Evolutionary conservation across 2,113 vertebrate genomes (phyloP), one percentile per base, ranked within the genome.

Genomic region (Hippocampus barbouri): DNA sequence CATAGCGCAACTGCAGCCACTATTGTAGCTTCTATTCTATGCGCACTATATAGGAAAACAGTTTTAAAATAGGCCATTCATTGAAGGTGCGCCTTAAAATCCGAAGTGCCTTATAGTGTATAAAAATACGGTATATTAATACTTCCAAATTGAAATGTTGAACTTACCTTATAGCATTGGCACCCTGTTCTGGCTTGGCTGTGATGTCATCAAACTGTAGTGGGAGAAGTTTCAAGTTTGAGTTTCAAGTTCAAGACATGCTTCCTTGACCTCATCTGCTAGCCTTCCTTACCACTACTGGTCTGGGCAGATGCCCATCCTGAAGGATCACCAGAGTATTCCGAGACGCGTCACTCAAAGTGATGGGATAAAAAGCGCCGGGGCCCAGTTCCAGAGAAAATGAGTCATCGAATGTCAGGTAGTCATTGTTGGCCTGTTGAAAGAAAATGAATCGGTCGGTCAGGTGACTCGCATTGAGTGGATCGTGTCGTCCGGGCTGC

Each of bases 131-230:
- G 34, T 6, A 38, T 38, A 38, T 38, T 6, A 38, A 38, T 38
- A 54, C 23, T 15, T 14, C 41, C 23, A 27, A 27, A 2, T 15
- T 63, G 6, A 45, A n/a, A 66, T 27, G 0, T 8, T 60, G 49
- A 43, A 82, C 84, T 78, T 69, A 25, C 89, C 86, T 89, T 72
- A 89, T 78, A 6, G 77, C 49, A 10, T 90, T 89, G 1, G 14
- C 62, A 0, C 89, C 87, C 71, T 87, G 16, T 0, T 87, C 86
- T 6, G 88, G 86, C 51, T 90, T 91, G n/a, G 6, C 1, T 3
- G 0, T 56, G 4, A 73, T 9, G 63, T 88, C 85, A 0, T 0
- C 0, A 14, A 87, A 87, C 90, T 89, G 74, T 5, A 73, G 8
- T 76, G 51, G 79, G 67, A 74, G 43, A 62, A 15, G 60, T 6